These are phyloP conservation scores for Aphis gossypii DNA, from an alignment of 1,140 invertebrate genomes.

Conservation along the genomic window DNA sequence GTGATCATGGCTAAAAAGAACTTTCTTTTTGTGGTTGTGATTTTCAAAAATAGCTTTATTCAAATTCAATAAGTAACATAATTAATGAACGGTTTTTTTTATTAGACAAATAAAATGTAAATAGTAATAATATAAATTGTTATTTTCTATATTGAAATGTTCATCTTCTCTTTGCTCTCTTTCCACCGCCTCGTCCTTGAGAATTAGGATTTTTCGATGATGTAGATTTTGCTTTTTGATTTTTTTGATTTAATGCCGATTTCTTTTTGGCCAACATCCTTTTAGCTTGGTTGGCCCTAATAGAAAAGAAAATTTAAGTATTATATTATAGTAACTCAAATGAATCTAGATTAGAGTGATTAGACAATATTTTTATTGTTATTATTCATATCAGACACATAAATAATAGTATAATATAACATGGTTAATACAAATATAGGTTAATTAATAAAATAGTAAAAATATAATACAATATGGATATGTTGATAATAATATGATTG, in stretches of 20 bases:
- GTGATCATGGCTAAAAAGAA: no score
- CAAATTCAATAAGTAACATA: neutral
- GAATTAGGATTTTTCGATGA: constrained; percentile 6
- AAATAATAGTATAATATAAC: no score
- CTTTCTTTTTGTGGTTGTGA: no score
- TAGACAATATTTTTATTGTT: neutral
- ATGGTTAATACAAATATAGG: no score
- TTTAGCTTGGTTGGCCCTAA: constrained; percentile 47
- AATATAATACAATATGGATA: neutral
- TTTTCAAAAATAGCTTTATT: neutral
- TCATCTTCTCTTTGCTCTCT: constrained; percentile 20
- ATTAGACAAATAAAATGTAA: constrained; percentile 28
- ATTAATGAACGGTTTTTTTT: neutral
- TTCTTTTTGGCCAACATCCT: constrained; percentile 43
- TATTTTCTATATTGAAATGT: neutral
- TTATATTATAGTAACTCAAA: neutral
- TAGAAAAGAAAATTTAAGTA: neutral
- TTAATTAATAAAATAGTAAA: neutral
- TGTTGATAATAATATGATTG: no score
- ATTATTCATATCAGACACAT: no score
- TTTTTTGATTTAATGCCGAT: constrained; percentile 32
- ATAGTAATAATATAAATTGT: neutral
- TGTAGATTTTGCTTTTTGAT: constrained; percentile 26
- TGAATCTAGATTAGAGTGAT: neutral
- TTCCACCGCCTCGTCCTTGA: neutral